Percentiles rank a stretch among this genome's conserved stretches.
Evolutionary conservation across 2,888 invertebrate species (phyloP).

Genomic region (Mythimna vitellina): DNA sequence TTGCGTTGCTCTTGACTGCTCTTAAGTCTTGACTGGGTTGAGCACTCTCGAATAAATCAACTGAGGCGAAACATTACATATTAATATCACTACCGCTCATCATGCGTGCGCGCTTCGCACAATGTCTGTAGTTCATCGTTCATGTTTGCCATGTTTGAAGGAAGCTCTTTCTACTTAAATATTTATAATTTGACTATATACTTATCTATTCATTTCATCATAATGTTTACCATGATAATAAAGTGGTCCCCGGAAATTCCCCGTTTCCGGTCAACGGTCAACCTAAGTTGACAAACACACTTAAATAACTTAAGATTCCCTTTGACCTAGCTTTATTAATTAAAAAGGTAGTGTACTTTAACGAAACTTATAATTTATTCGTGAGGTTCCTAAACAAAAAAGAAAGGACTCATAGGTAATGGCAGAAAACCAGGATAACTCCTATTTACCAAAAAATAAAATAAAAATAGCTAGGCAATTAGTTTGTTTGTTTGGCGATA

Average conservation of each 20-base stretch:
- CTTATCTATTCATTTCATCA: neutral
- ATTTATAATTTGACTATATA: neutral
- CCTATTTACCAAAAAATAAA: neutral
- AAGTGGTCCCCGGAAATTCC: neutral
- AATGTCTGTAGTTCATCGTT: neutral
- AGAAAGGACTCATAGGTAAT: neutral
- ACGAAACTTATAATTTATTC: neutral
- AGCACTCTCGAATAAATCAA: constrained; percentile 28
- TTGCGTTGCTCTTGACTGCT: constrained; percentile 34
- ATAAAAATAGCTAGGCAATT: constrained; percentile 2
- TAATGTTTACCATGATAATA: neutral
- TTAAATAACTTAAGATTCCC: neutral
- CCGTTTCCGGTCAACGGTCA: neutral
- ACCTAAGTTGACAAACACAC: no score
- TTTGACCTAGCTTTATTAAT: neutral
- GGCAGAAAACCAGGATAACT: neutral
- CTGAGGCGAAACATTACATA: constrained; percentile 2
- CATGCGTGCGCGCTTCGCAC: constrained; percentile 8
- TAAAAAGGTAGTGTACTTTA: neutral
- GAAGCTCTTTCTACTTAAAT: constrained; percentile 8
- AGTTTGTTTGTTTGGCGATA: constrained; percentile 30
- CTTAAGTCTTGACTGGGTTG: constrained; percentile 11
- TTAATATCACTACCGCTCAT: constrained; percentile 9
- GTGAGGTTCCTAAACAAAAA: no score
- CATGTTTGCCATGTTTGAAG: constrained; percentile 8